Evolutionary conservation across 2,797 vertebrate species (phyloP).

Genomic region (Mormyrops boulengeri): DNA sequence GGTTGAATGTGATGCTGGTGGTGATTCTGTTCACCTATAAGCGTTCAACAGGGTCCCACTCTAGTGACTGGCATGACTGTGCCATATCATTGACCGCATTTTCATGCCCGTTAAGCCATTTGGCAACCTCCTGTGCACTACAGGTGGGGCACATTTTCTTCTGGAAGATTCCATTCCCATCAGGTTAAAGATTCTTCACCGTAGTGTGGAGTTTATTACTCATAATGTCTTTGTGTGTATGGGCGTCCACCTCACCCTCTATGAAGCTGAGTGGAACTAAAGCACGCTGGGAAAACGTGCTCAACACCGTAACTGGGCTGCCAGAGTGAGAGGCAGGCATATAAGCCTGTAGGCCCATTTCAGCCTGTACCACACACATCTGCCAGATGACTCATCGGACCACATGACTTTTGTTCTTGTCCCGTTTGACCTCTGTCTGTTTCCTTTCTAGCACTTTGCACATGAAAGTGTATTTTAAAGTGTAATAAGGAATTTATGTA

Average conservation of each 20-base stretch:
- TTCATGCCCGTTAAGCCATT: background rate
- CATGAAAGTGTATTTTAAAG: background rate
- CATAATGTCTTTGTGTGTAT: background rate
- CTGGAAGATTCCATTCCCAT: background rate
- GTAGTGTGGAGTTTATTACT: background rate
- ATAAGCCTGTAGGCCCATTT: background rate
- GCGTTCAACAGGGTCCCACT: background rate
- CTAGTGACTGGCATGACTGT: background rate
- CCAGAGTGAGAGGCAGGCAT: background rate
- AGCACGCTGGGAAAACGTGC: background rate
- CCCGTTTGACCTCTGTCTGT: background rate
- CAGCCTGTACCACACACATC: background rate
- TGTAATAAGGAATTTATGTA: background rate
- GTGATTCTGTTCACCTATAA: background rate
- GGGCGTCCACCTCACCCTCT: background rate
- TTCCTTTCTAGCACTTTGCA: background rate
- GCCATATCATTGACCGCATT: background rate
- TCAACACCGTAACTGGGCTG: background rate
- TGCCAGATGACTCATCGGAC: background rate
- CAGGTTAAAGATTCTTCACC: background rate
- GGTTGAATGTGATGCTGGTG: background rate
- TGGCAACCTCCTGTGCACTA: background rate
- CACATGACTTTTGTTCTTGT: background rate
- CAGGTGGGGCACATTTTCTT: background rate
- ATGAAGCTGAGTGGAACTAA: background rate